Conservation (phyloP, 2,888 invertebrate species). For the Peribatodes rhomboidaria region DNA sequence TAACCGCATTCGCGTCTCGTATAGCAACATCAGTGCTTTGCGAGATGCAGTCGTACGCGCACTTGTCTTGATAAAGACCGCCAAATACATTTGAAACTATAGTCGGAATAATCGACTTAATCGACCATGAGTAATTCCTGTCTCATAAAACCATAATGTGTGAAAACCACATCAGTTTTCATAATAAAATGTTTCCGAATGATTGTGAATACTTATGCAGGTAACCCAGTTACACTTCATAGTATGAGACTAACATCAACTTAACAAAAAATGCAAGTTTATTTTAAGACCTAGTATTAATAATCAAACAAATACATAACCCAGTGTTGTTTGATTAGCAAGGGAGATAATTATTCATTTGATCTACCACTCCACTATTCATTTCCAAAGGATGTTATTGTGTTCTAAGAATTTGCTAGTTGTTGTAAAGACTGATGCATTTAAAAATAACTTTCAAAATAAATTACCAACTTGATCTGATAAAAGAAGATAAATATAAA, state of each 20-base stretch:
- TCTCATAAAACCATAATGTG: too few relatives aligned
- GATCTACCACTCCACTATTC: slow-evolving; percentile 35
- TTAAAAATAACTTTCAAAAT: slow-evolving; percentile 56
- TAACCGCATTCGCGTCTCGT: too few relatives aligned
- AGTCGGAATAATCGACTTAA: too few relatives aligned
- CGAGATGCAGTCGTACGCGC: too few relatives aligned
- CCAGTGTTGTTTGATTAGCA: slow-evolving; percentile 54
- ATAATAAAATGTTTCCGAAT: too few relatives aligned
- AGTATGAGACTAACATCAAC: background rate
- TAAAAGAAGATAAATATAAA: slow-evolving; percentile 5
- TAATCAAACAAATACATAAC: slow-evolving; percentile 42
- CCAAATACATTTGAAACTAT: too few relatives aligned
- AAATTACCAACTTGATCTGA: slow-evolving; percentile 26
- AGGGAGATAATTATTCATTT: slow-evolving; percentile 50
- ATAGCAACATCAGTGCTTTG: too few relatives aligned
- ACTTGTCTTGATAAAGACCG: too few relatives aligned
- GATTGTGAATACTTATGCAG: too few relatives aligned
- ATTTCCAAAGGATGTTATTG: slow-evolving; percentile 43
- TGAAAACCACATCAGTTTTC: too few relatives aligned
- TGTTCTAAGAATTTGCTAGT: slow-evolving; percentile 44
- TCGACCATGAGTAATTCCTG: too few relatives aligned
- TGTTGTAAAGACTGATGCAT: slow-evolving; percentile 76
- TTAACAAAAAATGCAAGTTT: slow-evolving; percentile 31
- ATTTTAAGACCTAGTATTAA: slow-evolving; percentile 26
- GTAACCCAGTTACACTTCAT: background rate